Conservation (phyloP, 2,888 invertebrate species). For the Mythimna ferrago region DNA sequence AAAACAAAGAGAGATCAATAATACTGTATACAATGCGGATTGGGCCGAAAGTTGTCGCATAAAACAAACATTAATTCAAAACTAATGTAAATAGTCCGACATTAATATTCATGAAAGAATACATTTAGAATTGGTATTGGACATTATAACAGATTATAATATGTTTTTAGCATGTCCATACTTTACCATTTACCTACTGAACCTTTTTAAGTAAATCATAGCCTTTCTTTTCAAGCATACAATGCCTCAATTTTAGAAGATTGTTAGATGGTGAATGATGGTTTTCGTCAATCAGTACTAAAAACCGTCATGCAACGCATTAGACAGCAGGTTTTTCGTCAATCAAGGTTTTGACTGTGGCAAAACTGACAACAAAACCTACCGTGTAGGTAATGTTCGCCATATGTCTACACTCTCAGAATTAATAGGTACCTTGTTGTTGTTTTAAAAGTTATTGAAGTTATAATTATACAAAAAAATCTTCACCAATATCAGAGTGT, state of each 20-base stretch:
- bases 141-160: slow-evolving; percentile 1
- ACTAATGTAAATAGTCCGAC: slow-evolving; percentile 30
- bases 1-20: slow-evolving; percentile 38
- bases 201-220: not conserved
- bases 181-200: slow-evolving; percentile 1
- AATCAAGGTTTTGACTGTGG: no score
- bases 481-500: slow-evolving; percentile 27
- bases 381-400: no score
- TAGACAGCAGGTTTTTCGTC: no score
- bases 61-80: slow-evolving; percentile 23
- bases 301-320: no score
- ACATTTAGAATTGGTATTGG: slow-evolving; percentile 26
- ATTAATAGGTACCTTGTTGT: not conserved
- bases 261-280: not conserved
- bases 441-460: not conserved
- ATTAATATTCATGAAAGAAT: slow-evolving; percentile 53
- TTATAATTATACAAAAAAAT: slow-evolving; percentile 18
- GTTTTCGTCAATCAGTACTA: no score
- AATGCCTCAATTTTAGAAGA: not conserved
- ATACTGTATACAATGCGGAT: slow-evolving; percentile 15
- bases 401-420: no score
- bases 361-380: no score
- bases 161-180: not conserved
- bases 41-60: slow-evolving; percentile 47
- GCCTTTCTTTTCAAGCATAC: not conserved